A percentile compares a stretch with the other conserved stretches of the same genome.
These are phyloP conservation scores for Gorsachius magnificus DNA, from an alignment of 2,797 vertebrate species.

Conservation along the genomic window DNA sequence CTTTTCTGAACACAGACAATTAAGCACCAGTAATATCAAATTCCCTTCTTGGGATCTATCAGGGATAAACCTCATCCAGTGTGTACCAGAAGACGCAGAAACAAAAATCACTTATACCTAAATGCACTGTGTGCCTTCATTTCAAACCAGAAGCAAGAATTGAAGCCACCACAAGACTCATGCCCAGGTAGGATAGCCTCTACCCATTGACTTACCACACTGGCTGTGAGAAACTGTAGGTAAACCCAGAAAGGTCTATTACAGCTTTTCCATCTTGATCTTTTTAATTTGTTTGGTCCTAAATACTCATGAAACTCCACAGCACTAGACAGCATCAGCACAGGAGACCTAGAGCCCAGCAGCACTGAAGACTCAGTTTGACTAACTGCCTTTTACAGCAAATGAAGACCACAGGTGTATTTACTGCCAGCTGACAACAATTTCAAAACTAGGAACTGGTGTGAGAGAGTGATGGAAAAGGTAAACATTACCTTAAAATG, in stretches of 20 bases:
- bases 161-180: not conserved
- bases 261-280: not conserved
- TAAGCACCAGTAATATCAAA: not conserved
- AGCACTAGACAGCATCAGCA: not conserved
- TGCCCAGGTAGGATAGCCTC: fast-evolving
- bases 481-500: not conserved
- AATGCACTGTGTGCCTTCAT: fast-evolving
- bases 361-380: not conserved
- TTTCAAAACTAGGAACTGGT: not conserved
- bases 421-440: not conserved
- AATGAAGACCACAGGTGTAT: not conserved
- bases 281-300: not conserved
- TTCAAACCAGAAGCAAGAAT: not conserved
- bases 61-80: not conserved
- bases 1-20: not conserved
- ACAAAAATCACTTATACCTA: not conserved
- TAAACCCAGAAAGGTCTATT: not conserved
- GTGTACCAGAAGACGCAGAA: not conserved
- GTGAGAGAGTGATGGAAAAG: not conserved
- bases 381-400: not conserved
- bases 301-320: not conserved
- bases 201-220: not conserved
- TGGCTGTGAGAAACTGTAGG: not conserved
- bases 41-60: not conserved
- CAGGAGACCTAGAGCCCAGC: fast-evolving